Evolutionary conservation across 2,113 vertebrate species (phyloP).

Genomic region (Setophaga petechia): DNA sequence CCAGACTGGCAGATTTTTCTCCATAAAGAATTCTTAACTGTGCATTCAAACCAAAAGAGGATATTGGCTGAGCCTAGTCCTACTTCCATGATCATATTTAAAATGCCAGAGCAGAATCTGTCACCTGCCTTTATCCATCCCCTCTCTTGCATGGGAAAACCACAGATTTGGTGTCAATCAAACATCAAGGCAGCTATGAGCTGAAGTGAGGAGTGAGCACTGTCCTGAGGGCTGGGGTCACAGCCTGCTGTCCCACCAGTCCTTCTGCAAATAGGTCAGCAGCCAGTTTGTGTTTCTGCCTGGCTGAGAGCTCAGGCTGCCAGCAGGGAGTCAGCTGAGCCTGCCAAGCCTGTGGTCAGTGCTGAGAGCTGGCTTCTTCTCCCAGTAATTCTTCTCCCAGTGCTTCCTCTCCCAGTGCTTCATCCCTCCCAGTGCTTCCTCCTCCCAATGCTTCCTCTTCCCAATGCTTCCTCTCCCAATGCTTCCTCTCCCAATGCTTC

Average conservation of each 20-base stretch:
- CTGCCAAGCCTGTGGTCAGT: background rate
- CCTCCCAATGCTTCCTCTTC: background rate
- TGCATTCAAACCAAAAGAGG: background rate
- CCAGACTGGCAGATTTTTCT: background rate
- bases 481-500: too few relatives aligned
- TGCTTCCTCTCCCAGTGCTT: background rate
- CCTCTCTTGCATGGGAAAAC: background rate
- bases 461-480: too few relatives aligned
- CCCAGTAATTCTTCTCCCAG: background rate
- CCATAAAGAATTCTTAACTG: background rate
- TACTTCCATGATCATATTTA: background rate
- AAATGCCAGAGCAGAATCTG: background rate
- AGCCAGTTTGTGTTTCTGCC: background rate
- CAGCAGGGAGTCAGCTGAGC: background rate
- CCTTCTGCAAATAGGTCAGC: background rate
- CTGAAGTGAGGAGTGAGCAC: background rate
- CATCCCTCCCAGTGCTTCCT: too few relatives aligned
- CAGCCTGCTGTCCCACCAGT: background rate
- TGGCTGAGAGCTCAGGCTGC: background rate
- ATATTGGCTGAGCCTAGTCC: background rate
- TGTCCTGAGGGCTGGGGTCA: background rate
- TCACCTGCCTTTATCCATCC: background rate
- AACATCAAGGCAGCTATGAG: background rate
- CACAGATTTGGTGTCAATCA: accelerated
- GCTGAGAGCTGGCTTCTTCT: background rate